These are phyloP conservation scores for Tachysurus fulvidraco DNA, from an alignment of 2,113 vertebrate species.

Conservation along the genomic window DNA sequence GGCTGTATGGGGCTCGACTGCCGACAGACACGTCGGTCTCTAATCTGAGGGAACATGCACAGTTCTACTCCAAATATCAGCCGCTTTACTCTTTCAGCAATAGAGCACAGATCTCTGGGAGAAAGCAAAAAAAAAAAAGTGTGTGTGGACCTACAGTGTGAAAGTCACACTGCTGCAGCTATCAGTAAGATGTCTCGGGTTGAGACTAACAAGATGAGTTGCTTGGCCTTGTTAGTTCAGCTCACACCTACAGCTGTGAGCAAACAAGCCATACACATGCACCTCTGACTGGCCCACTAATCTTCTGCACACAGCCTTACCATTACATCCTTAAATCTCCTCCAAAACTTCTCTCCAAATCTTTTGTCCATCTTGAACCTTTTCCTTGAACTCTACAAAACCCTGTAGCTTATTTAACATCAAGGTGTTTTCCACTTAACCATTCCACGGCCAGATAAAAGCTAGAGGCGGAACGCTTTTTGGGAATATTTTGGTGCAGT, in stretches of 20 bases:
- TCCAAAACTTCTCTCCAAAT: constrained; percentile 12
- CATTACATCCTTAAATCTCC: background rate
- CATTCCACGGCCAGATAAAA: background rate
- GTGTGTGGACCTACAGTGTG: constrained; percentile 11
- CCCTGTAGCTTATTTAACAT: background rate
- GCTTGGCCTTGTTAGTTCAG: constrained; percentile 31
- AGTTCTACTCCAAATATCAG: constrained; percentile 14
- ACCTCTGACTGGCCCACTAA: constrained; percentile 5
- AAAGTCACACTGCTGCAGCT: constrained; percentile 32
- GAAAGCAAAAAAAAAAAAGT: background rate
- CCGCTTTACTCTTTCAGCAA: constrained; percentile 29
- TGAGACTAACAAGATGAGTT: constrained; percentile 38
- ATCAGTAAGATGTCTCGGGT: constrained; percentile 21
- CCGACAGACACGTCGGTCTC: constrained; percentile 14
- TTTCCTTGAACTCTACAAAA: background rate
- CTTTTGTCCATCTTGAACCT: constrained; percentile 1
- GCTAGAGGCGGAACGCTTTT: background rate
- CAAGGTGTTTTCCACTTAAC: background rate
- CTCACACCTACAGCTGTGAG: constrained; percentile 32
- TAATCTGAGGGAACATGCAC: constrained; percentile 7
- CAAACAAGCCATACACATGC: constrained; percentile 16
- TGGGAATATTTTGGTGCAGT: background rate
- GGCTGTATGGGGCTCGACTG: too few relatives aligned
- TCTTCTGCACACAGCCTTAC: background rate
- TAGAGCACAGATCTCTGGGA: constrained; percentile 11